Evolutionary conservation across 2,888 invertebrate genomes (phyloP), one percentile per base, ranked within the genome.

Genomic region (Acleris holmiana): DNA sequence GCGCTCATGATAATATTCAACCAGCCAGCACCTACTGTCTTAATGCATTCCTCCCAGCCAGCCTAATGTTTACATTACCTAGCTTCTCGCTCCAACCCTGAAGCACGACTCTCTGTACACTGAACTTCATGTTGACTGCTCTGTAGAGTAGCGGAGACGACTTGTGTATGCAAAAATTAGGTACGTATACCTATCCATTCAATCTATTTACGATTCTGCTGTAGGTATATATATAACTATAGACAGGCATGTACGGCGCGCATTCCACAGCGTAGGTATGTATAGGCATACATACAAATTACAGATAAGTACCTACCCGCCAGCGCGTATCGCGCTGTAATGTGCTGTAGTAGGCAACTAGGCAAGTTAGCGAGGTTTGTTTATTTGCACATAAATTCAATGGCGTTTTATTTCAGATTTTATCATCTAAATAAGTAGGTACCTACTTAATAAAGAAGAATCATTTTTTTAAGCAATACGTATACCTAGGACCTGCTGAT

Each of bases 1-100:
- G 86, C 82, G 84, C 89, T 90, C 93, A 93, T 93, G 91, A 92
- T 93, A 93, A 93, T 93, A 93, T 88, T 89, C 89, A 86, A 58
- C 57, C 82, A 80, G 83, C 83, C 76, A 80, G 85, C 85, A 88
- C 86, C 86, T 87, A 88, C 85, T 88, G 87, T 85, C 87, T 86
- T 86, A 87, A 89, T 88, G 88, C 90, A 90, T 91, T 89, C 89
- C 89, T 88, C 81, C 4, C 35, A 35, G 35, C 85, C 83, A 83
- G 84, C 83, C 87, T 86, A 88, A 87, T 91, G 91, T 91, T 91
- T 91, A 90, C 91, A 90, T 89, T 90, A 86, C 85, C 86, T 85
- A 79, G 47, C 48, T 58, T 48, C 48, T 55, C 44, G 21, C 15
- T 55, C 25, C 51, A 57, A 50, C 41, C 49, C 54, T 50, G 19